These are phyloP conservation scores for Diabrotica balteata DNA, from an alignment of 2,888 invertebrate genomes.

Conservation along the genomic window DNA sequence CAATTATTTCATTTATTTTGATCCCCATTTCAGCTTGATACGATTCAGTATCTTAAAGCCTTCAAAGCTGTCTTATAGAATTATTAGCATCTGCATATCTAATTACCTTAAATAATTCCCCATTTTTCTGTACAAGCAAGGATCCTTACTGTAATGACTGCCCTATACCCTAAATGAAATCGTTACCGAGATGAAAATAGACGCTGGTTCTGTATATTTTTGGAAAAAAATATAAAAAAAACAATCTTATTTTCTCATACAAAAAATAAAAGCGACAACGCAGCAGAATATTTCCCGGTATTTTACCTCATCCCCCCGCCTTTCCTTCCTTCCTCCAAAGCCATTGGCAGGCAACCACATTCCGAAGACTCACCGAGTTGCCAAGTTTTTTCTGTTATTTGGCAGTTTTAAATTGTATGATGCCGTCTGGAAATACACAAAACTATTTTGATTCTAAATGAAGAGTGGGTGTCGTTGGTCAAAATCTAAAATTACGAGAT, in stretches of 20 bases:
- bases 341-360: slow-evolving; percentile 49
- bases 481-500: slow-evolving; percentile 16
- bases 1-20: too few species aligned
- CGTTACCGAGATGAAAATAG: too few species aligned
- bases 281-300: slow-evolving; percentile 18
- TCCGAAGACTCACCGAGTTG: slow-evolving; percentile 49
- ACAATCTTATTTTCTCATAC: not conserved
- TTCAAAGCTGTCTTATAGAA: too few species aligned
- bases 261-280: slow-evolving; percentile 13
- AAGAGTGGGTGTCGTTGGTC: slow-evolving; percentile 14
- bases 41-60: too few species aligned
- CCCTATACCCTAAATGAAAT: too few species aligned
- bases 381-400: slow-evolving; percentile 39
- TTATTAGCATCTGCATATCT: too few species aligned
- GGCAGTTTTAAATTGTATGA: slow-evolving; percentile 22
- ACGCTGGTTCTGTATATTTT: too few species aligned
- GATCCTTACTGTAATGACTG: too few species aligned
- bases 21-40: too few species aligned
- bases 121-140: too few species aligned
- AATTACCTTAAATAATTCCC: too few species aligned
- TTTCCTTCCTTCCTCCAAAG: slow-evolving; percentile 58
- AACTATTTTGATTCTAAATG: slow-evolving; percentile 23
- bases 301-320: slow-evolving; percentile 44
- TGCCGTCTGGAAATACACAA: slow-evolving; percentile 21
- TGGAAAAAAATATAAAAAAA: too few species aligned